Percentiles rank a stretch among this genome's conserved stretches.
Evolutionary conservation across 2,888 invertebrate species (phyloP).

Genomic region (Caenorhabditis panamensis): DNA sequence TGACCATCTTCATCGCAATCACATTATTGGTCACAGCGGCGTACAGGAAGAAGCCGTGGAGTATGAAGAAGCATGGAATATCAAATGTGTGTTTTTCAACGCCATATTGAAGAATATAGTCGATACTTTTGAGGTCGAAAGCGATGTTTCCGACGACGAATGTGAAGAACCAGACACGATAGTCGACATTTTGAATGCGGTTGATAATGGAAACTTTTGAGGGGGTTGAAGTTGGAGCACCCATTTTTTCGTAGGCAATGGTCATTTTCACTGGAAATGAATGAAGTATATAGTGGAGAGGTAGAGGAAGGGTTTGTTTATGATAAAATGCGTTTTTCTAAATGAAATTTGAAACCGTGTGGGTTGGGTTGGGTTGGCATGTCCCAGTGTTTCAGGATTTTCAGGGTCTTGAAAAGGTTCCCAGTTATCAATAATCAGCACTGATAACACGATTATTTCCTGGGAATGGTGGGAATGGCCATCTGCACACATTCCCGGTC

Average conservation of each 20-base stretch:
- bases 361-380: too few relatives aligned
- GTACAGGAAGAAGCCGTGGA: conserved; percentile 9
- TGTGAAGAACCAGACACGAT: conserved; percentile 38
- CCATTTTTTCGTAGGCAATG: conserved; percentile 4
- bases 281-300: too few relatives aligned
- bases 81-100: conserved; percentile 25
- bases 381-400: too few relatives aligned
- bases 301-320: too few relatives aligned
- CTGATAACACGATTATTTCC: too few relatives aligned
- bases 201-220: conserved; percentile 2
- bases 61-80: conserved; percentile 16
- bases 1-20: background rate
- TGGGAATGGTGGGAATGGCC: too few relatives aligned
- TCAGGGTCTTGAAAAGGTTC: too few relatives aligned
- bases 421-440: too few relatives aligned
- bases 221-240: background rate
- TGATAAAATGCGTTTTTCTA: too few relatives aligned
- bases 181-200: conserved; percentile 35
- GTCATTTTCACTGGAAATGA: background rate
- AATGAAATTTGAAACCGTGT: too few relatives aligned
- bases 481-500: too few relatives aligned
- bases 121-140: conserved; percentile 34
- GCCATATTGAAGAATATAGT: conserved; percentile 36
- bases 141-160: conserved; percentile 18
- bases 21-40: background rate